A percentile compares a stretch with the other conserved stretches of the same genome.
phyloP scores from a whole-genome alignment of 2,888 invertebrate genomes.

The Atrina japonica region DNA sequence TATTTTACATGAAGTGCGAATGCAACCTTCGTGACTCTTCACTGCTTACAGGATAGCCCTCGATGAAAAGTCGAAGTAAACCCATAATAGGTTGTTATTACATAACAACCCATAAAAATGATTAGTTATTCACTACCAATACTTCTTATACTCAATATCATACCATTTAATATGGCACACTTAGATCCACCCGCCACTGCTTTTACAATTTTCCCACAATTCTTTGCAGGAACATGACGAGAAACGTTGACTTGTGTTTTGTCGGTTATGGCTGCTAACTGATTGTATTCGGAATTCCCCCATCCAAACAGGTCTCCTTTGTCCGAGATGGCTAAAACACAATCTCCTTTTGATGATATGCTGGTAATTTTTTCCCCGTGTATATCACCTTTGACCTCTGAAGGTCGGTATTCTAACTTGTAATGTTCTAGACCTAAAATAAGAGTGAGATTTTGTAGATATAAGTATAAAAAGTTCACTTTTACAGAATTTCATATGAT shows the following conservation, averaged over 20 bases:
- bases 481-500: no score
- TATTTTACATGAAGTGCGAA: no score
- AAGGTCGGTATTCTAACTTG: slow-evolving; percentile 65
- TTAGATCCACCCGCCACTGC: slow-evolving; percentile 93
- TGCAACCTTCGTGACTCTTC: no score
- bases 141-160: no score
- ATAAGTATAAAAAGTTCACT: no score
- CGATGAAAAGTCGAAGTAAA: no score
- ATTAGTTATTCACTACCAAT: no score
- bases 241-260: slow-evolving; percentile 87
- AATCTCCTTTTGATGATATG: slow-evolving; percentile 90
- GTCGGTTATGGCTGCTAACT: slow-evolving; percentile 84
- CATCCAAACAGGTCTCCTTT: slow-evolving; percentile 96
- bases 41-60: no score
- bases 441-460: neutral
- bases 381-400: slow-evolving; percentile 89
- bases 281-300: slow-evolving; percentile 97
- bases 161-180: slow-evolving; percentile 91
- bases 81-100: no score
- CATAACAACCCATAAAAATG: no score
- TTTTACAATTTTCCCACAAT: slow-evolving; percentile 87
- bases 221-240: slow-evolving; percentile 83
- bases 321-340: slow-evolving; percentile 92
- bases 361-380: slow-evolving; percentile 90
- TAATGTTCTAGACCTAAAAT: slow-evolving; percentile 78